These are phyloP conservation scores for Hippopotamyrus pictus DNA, from an alignment of 2,797 vertebrate species.

Conservation along the genomic window DNA sequence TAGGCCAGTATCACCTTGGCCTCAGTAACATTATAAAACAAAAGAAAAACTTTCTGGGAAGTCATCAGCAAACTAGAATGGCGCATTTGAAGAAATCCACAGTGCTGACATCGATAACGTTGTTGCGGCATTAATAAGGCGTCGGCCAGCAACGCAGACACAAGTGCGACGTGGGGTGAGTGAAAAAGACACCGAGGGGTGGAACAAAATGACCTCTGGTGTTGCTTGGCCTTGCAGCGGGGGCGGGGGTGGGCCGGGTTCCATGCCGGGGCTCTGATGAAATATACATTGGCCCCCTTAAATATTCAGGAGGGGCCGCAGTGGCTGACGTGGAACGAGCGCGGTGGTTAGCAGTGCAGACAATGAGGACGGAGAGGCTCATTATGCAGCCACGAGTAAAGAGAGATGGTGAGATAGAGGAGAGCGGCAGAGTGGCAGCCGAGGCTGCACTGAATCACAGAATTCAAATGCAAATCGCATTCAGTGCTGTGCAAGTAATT, in stretches of 20 bases:
- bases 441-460: neutral
- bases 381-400: conserved; percentile 13
- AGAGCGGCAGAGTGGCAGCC: neutral
- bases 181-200: neutral
- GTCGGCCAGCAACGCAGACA: neutral
- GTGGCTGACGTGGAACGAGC: neutral
- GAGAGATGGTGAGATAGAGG: neutral
- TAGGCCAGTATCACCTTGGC: neutral
- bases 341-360: neutral
- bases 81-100: neutral
- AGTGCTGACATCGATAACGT: neutral
- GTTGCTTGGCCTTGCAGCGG: neutral
- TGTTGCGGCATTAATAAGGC: neutral
- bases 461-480: conserved; percentile 1
- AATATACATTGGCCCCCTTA: conserved; percentile 1
- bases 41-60: neutral
- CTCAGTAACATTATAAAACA: neutral
- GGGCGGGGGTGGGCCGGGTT: neutral
- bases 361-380: neutral
- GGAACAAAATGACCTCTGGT: neutral
- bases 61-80: neutral
- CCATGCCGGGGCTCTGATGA: neutral
- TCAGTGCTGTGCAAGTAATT: conserved; percentile 5
- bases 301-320: neutral
- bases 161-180: neutral